phyloP scores from a whole-genome alignment of 2,888 invertebrate genomes.

The Calameuta pallipes region DNA sequence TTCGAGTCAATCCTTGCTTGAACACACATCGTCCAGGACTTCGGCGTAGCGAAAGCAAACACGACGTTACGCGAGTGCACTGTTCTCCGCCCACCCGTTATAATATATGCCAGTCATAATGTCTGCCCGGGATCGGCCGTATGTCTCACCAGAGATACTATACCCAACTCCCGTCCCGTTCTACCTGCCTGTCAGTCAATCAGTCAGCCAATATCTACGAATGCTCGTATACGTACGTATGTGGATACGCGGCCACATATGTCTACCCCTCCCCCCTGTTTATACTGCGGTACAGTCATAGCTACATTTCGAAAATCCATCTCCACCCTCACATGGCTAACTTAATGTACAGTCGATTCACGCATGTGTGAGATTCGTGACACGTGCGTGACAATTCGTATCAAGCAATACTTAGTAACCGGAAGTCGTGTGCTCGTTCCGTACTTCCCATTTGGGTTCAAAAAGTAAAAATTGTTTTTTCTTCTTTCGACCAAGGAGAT shows the following conservation, averaged over 20 bases:
- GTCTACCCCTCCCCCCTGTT: neutral
- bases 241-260: neutral
- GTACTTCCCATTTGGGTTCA: neutral
- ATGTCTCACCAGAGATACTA: neutral
- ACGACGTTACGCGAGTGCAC: constrained; percentile 21
- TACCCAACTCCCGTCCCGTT: neutral
- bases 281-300: neutral
- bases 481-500: no score
- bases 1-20: constrained; percentile 46
- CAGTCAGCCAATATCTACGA: neutral
- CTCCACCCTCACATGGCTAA: neutral
- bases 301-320: neutral
- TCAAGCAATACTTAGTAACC: neutral
- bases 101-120: constrained; percentile 25
- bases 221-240: neutral
- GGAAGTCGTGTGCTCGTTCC: neutral
- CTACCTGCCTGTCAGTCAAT: neutral
- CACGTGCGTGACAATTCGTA: constrained; percentile 2
- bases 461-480: no score
- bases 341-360: neutral
- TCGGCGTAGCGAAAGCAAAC: constrained; percentile 27
- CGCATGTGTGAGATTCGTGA: neutral
- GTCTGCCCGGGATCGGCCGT: constrained; percentile 12
- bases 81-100: constrained; percentile 25
- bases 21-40: constrained; percentile 5